phyloP scores from a whole-genome alignment of 2,113 vertebrate species.

The Mustelus asterias region DNA sequence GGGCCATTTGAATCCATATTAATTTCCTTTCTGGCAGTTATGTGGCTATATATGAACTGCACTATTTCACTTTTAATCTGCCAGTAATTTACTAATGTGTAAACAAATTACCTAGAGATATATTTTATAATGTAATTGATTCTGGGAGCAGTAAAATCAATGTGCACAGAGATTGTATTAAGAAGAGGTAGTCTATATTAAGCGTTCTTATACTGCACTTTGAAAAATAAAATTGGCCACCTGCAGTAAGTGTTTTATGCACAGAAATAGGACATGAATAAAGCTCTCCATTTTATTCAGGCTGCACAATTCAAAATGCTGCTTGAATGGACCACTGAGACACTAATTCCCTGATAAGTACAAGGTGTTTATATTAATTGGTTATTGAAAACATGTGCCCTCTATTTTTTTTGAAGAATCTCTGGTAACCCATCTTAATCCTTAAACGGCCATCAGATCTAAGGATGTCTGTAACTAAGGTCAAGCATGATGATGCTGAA shows the following conservation, averaged over 20 bases:
- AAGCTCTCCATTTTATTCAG: neutral
- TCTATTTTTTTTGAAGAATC: neutral
- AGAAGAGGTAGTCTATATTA: constrained; percentile 78
- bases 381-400: neutral
- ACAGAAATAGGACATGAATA: neutral
- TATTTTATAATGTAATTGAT: constrained; percentile 86
- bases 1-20: constrained; percentile 99
- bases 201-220: constrained; percentile 66
- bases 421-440: neutral
- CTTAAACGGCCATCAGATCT: neutral
- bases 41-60: constrained; percentile 87
- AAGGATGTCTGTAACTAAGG: neutral
- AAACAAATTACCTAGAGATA: constrained; percentile 99
- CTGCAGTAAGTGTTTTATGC: neutral
- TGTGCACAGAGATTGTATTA: constrained; percentile 81
- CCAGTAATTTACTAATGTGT: constrained; percentile 99
- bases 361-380: constrained; percentile 25
- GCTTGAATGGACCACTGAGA: neutral
- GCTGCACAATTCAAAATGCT: neutral
- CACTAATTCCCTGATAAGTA: constrained; percentile 2
- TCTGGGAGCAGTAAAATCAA: constrained; percentile 93
- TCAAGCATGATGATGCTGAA: neutral
- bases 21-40: constrained; percentile 99
- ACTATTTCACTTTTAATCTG: constrained; percentile 99
- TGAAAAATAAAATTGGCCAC: constrained; percentile 24